Base-by-base conservation (phyloP, 23 tunicate genomes). In the Aplidium turbinatum region DNA sequence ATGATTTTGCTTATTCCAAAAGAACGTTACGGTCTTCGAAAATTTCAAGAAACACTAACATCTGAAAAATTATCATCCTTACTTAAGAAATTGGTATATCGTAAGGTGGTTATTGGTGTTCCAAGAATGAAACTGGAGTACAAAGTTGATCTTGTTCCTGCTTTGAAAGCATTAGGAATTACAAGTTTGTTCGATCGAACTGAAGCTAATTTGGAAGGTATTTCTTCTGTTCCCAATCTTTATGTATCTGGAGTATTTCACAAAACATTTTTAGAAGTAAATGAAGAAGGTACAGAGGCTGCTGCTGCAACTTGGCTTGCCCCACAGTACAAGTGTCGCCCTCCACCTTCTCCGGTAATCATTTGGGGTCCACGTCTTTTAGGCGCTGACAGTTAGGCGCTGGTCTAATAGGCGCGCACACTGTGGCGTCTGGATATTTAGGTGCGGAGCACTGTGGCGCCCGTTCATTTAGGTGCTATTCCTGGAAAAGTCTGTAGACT, bases 291-390 rank as follows among this genome's bases (percentile, higher is more conserved):
- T 27, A 58, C 92, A 11, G 86, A 78, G 57, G 90, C 97, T 0
- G 97, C 97, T 11, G 97, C 97, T 31, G 97, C 97, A 3, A 90
- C 97, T 28, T 87, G n/a, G n/a, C n/a, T n/a, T n/a, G n/a, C n/a
- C n/a, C n/a, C n/a, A n/a, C n/a, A n/a, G n/a, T n/a, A n/a, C n/a
- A n/a, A n/a, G n/a, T n/a, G n/a, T n/a, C n/a, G n/a, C n/a, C n/a
- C n/a, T n/a, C n/a, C n/a, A n/a, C n/a, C n/a, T n/a, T n/a, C n/a
- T n/a, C n/a, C n/a, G n/a, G n/a, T n/a, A n/a, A n/a, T n/a, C n/a
- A n/a, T n/a, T n/a, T n/a, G n/a, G n/a, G n/a, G n/a, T n/a, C n/a
- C n/a, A n/a, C n/a, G n/a, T n/a, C n/a, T n/a, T n/a, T n/a, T n/a
- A n/a, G n/a, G n/a, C n/a, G n/a, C n/a, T n/a, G n/a, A n/a, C n/a